Percentiles rank a stretch among this genome's conserved stretches.
phyloP scores from a whole-genome alignment of 2,888 invertebrate genomes.

The Amphimallon solstitiale region DNA sequence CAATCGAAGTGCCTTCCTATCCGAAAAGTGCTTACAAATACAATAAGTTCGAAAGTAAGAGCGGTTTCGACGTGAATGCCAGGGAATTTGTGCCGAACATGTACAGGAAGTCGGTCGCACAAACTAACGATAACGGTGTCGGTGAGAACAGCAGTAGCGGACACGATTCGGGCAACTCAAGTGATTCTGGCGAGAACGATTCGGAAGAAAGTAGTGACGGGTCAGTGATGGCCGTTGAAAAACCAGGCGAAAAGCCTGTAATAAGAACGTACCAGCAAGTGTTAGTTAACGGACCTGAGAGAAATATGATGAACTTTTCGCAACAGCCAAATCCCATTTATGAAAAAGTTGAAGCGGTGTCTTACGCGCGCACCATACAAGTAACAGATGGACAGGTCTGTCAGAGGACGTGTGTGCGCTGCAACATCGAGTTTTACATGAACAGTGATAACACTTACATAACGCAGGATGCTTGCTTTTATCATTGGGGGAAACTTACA shows the following conservation, averaged over 20 bases:
- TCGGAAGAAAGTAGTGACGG: conserved; percentile 42
- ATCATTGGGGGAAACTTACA: conserved; percentile 88
- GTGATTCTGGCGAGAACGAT: conserved; percentile 55
- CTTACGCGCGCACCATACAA: background rate
- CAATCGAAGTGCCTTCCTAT: conserved; percentile 41
- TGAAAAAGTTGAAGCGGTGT: conserved; percentile 25
- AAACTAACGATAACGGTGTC: conserved; percentile 39
- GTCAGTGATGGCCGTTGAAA: background rate
- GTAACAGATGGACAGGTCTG: conserved; percentile 12
- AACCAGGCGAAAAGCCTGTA: conserved; percentile 6
- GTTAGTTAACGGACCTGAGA: conserved; percentile 16
- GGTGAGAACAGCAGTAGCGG: conserved; percentile 44
- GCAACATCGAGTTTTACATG: conserved; percentile 77
- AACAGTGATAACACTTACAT: conserved; percentile 77
- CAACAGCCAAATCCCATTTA: conserved; percentile 19
- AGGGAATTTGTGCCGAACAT: conserved; percentile 71
- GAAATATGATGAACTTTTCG: background rate
- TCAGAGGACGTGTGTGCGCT: conserved; percentile 71
- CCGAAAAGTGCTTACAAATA: conserved; percentile 28
- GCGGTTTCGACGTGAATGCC: conserved; percentile 72
- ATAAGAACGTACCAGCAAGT: conserved; percentile 32
- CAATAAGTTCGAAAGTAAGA: conserved; percentile 30
- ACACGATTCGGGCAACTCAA: conserved; percentile 64
- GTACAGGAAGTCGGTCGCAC: conserved; percentile 17
- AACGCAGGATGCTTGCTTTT: conserved; percentile 78